Percentiles rank a stretch among this genome's conserved stretches.
Conservation (phyloP, 2,797 vertebrate genomes). For the Falco novaeseelandiae region DNA sequence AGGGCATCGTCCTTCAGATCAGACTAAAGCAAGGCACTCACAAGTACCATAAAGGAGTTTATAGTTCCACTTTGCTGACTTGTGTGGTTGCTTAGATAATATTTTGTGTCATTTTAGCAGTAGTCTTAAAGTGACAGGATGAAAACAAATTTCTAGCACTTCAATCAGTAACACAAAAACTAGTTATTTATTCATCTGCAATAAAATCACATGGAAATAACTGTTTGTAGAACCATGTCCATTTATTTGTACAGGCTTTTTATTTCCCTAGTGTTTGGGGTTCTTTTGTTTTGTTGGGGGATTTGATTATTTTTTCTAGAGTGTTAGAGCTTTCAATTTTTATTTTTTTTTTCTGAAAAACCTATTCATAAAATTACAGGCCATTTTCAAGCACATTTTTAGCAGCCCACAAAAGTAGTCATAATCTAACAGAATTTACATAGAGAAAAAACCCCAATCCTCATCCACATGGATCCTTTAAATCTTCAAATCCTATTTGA, state of each 20-base stretch:
- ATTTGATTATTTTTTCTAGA: background rate
- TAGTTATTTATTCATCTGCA: background rate
- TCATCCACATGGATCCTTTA: background rate
- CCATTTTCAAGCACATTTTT: background rate
- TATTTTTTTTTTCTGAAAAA: background rate
- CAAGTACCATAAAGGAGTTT: background rate
- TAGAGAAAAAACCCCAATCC: rapidly evolving
- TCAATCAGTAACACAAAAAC: background rate
- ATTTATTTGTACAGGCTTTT: background rate
- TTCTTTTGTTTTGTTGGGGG: rapidly evolving
- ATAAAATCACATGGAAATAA: background rate
- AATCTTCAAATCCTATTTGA: background rate
- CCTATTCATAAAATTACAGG: background rate
- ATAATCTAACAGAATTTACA: background rate
- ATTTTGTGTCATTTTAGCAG: background rate
- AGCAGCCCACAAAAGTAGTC: background rate
- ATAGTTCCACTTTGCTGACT: background rate
- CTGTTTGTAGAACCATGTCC: background rate
- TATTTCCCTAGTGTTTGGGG: background rate
- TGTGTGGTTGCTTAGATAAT: background rate
- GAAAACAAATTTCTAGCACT: background rate
- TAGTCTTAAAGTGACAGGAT: background rate
- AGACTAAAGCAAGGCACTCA: background rate
- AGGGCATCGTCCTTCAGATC: constrained; percentile 30
- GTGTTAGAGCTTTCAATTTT: rapidly evolving